phyloP scores from a whole-genome alignment of 1,140 invertebrate species.

The Cyclargus thomasi region DNA sequence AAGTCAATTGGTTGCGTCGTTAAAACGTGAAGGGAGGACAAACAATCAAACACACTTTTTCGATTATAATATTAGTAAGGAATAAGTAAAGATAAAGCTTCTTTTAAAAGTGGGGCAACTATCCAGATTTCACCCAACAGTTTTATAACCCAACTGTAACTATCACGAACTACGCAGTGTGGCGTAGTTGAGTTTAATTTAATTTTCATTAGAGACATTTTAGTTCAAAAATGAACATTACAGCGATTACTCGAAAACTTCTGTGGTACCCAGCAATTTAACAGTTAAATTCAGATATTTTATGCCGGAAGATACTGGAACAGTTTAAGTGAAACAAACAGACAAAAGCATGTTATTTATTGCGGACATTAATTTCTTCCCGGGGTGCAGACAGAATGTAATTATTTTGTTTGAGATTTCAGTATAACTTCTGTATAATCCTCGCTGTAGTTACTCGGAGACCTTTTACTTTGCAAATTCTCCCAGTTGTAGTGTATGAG shows the following conservation, averaged over 20 bases:
- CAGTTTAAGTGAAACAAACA: conserved; percentile 33
- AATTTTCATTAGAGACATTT: not conserved
- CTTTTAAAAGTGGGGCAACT: too few species aligned
- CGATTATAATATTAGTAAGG: too few species aligned
- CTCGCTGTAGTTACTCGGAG: not conserved
- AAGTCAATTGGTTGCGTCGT: too few species aligned
- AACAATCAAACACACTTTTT: too few species aligned
- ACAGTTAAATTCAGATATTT: conserved; percentile 22
- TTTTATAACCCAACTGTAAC: not conserved
- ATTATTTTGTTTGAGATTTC: conserved; percentile 46
- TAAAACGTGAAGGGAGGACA: too few species aligned
- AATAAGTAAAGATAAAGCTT: too few species aligned
- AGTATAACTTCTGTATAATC: conserved; percentile 17
- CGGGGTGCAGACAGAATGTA: conserved; percentile 41
- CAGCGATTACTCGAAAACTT: not conserved
- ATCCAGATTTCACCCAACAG: not conserved
- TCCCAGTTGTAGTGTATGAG: not conserved
- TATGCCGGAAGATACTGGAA: conserved; percentile 22
- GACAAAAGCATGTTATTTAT: conserved; percentile 47
- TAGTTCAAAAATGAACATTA: not conserved
- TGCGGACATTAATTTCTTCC: conserved; percentile 40
- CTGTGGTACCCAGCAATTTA: conserved; percentile 11
- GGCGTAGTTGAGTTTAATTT: not conserved
- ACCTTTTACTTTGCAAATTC: conserved; percentile 10
- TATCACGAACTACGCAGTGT: not conserved